Evolutionary conservation across 2,113 vertebrate genomes (phyloP).

Genomic region (Chascanopsetta lugubris): DNA sequence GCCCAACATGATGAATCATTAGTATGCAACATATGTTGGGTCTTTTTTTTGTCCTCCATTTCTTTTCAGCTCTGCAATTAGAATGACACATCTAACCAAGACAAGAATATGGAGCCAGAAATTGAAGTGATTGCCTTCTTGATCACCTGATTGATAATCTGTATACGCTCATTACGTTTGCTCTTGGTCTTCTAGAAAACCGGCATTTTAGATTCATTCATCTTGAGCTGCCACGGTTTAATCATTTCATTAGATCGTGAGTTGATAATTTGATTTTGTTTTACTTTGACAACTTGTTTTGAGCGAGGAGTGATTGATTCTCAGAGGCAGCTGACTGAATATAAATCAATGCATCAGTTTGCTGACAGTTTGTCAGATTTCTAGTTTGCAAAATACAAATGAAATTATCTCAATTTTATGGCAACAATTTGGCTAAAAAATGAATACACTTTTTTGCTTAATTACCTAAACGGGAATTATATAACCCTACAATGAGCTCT

Average conservation of each 20-base stretch:
- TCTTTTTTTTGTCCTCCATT: neutral
- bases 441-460: too few species aligned
- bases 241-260: conserved; percentile 1
- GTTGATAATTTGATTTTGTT: neutral
- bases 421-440: too few species aligned
- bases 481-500: too few species aligned
- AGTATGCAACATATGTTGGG: neutral
- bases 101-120: conserved; percentile 2
- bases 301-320: conserved; percentile 10
- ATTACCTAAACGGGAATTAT: too few species aligned
- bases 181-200: neutral
- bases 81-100: conserved; percentile 4
- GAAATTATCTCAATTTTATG: too few species aligned
- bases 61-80: conserved; percentile 5
- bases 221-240: neutral
- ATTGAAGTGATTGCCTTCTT: conserved; percentile 13
- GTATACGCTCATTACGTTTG: too few species aligned
- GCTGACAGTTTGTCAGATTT: too few species aligned
- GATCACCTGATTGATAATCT: conserved; percentile 11
- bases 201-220: neutral
- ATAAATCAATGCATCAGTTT: conserved; percentile 12
- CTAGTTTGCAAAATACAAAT: too few species aligned
- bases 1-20: neutral
- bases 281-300: neutral
- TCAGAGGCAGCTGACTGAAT: neutral